A percentile compares a stretch with the other conserved stretches of the same genome.
Conservation (phyloP, 2,113 vertebrate genomes). For the Nannobrachium achirus region DNA sequence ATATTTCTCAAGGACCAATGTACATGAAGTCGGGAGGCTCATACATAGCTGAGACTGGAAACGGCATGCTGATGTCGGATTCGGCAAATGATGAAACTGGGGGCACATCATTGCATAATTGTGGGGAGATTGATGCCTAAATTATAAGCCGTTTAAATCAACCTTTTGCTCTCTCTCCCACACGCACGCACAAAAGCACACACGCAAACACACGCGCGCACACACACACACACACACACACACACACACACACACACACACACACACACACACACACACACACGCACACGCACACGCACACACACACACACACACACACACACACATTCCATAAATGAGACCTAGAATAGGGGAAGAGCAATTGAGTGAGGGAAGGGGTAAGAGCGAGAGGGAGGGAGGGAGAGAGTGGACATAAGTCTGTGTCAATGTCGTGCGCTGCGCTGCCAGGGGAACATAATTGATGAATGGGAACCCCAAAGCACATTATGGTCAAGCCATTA, state of each 20-base stretch:
- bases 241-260: no score
- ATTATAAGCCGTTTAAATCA: background rate
- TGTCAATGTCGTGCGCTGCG: background rate
- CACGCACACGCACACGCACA: background rate
- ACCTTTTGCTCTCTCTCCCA: no score
- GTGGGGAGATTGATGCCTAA: background rate
- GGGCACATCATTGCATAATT: background rate
- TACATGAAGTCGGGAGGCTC: no score
- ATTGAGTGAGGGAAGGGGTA: conserved; percentile 8
- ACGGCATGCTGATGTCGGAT: background rate
- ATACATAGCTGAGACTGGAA: no score
- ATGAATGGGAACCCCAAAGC: conserved; percentile 10
- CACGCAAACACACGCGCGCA: no score
- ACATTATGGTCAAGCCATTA: conserved; percentile 7
- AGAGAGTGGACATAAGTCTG: background rate
- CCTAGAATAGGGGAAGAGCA: no score
- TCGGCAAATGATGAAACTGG: background rate
- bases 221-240: no score
- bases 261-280: background rate
- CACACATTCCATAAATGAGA: background rate
- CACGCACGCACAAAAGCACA: no score
- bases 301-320: background rate
- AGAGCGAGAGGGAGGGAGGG: background rate
- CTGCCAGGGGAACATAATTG: conserved; percentile 6
- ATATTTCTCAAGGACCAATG: no score